A percentile compares a stretch with the other conserved stretches of the same genome.
phyloP scores from a whole-genome alignment of 1,140 invertebrate species.

The Drosophila ercepeae region DNA sequence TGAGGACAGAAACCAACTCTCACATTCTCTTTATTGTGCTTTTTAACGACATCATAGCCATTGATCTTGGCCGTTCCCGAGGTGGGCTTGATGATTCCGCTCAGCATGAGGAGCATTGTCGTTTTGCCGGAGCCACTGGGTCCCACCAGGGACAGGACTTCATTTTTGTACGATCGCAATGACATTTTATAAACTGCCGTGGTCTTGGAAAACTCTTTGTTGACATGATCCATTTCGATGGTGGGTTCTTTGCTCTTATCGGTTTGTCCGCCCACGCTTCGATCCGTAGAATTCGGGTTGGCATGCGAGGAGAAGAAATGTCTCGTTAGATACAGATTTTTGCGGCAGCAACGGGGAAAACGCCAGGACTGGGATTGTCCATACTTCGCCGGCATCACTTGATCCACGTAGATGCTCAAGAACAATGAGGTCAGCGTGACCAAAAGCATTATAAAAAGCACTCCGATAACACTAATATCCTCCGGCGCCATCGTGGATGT shows the following conservation, averaged over 20 bases:
- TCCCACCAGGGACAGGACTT: slow-evolving; percentile 89
- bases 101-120: slow-evolving; percentile 92
- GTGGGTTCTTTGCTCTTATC: neutral
- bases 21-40: slow-evolving; percentile 86
- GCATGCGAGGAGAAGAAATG: no score
- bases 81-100: slow-evolving; percentile 88
- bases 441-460: slow-evolving; percentile 84
- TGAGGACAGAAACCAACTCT: slow-evolving; percentile 95
- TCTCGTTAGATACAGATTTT: neutral
- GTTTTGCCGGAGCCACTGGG: slow-evolving; percentile 90
- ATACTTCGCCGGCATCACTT: slow-evolving; percentile 88
- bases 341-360: slow-evolving; percentile 85
- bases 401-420: slow-evolving; percentile 89
- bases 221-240: slow-evolving; percentile 84
- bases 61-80: slow-evolving; percentile 88
- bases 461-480: slow-evolving; percentile 85
- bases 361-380: slow-evolving; percentile 90
- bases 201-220: slow-evolving; percentile 88
- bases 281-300: no score
- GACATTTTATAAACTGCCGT: slow-evolving; percentile 73
- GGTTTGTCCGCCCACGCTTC: neutral
- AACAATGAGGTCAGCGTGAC: slow-evolving; percentile 75
- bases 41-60: slow-evolving; percentile 87
- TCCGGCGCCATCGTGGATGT: neutral
- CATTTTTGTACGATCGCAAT: slow-evolving; percentile 88